Conservation (phyloP, 2,797 vertebrate species). For the Sebastes itinus region DNA sequence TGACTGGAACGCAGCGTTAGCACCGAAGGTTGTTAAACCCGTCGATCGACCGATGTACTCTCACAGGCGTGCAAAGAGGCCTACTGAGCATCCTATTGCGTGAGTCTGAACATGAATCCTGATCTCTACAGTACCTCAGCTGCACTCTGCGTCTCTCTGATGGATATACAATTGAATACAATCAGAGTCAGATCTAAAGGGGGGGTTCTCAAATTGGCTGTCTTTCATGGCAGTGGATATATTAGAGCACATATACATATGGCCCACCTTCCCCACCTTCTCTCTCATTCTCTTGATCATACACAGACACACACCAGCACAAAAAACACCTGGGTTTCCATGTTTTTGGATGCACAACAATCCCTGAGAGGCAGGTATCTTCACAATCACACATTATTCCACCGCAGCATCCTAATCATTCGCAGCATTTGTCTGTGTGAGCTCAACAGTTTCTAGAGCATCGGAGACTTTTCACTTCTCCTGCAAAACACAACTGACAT, state of each 20-base stretch:
- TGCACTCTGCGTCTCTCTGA: constrained; percentile 11
- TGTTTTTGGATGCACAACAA: constrained; percentile 27
- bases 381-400: constrained; percentile 31
- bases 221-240: constrained; percentile 62
- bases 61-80: not conserved
- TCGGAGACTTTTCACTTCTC: constrained; percentile 13
- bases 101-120: not conserved
- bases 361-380: constrained; percentile 38
- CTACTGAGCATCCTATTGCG: not conserved
- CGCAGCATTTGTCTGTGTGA: not conserved
- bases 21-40: not conserved
- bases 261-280: constrained; percentile 26
- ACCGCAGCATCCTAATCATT: constrained; percentile 30
- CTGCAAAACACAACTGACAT: constrained; percentile 34
- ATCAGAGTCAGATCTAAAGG: constrained; percentile 9
- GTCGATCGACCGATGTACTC: not conserved
- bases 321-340: constrained; percentile 42
- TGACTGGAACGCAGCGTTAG: not conserved
- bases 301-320: constrained; percentile 31
- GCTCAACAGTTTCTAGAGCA: constrained; percentile 45
- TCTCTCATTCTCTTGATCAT: constrained; percentile 35
- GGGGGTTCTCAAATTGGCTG: constrained; percentile 49
- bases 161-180: constrained; percentile 1
- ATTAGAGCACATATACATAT: constrained; percentile 57
- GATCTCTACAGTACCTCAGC: constrained; percentile 13